Evolutionary conservation across 2,113 vertebrate genomes (phyloP).

Genomic region (Poeciliopsis retropinna): DNA sequence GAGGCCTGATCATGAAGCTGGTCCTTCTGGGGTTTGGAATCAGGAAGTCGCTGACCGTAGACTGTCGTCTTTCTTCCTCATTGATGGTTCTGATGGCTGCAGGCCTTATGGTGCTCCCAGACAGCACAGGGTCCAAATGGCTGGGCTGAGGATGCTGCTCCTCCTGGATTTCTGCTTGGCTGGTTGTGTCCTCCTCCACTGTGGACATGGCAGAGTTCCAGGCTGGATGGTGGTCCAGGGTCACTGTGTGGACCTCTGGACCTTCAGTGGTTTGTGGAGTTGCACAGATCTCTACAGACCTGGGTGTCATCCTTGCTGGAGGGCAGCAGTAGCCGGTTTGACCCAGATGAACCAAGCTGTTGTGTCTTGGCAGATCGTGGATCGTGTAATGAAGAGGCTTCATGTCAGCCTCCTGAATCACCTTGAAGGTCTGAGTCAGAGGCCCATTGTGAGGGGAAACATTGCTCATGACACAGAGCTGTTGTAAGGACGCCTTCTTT

Average conservation of each 20-base stretch:
- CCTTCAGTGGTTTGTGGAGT: constrained; percentile 53
- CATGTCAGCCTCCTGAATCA: constrained; percentile 71
- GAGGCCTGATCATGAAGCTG: constrained; percentile 83
- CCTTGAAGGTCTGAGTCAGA: constrained; percentile 76
- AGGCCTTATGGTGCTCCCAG: constrained; percentile 58
- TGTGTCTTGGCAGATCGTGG: constrained; percentile 51
- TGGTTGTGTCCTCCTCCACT: constrained; percentile 41
- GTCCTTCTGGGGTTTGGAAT: constrained; percentile 77
- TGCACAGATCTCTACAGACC: constrained; percentile 60
- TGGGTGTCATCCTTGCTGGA: constrained; percentile 45
- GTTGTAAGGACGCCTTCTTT: constrained; percentile 75
- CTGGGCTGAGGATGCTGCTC: constrained; percentile 41
- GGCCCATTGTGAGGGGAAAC: constrained; percentile 76
- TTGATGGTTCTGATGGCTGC: constrained; percentile 66
- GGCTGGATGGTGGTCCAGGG: constrained; percentile 58
- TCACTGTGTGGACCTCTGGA: constrained; percentile 31
- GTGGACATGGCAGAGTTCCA: constrained; percentile 44
- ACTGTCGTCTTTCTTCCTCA: constrained; percentile 74
- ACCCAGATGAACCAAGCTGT: constrained; percentile 57
- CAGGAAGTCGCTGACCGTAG: constrained; percentile 75
- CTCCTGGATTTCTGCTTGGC: constrained; percentile 47
- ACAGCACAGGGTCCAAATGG: constrained; percentile 65
- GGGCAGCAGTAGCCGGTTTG: constrained; percentile 67
- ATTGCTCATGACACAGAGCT: constrained; percentile 72
- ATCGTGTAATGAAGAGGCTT: constrained; percentile 64